Evolutionary conservation across 2,113 vertebrate genomes (phyloP).

Genomic region (Malaclemys terrapin): DNA sequence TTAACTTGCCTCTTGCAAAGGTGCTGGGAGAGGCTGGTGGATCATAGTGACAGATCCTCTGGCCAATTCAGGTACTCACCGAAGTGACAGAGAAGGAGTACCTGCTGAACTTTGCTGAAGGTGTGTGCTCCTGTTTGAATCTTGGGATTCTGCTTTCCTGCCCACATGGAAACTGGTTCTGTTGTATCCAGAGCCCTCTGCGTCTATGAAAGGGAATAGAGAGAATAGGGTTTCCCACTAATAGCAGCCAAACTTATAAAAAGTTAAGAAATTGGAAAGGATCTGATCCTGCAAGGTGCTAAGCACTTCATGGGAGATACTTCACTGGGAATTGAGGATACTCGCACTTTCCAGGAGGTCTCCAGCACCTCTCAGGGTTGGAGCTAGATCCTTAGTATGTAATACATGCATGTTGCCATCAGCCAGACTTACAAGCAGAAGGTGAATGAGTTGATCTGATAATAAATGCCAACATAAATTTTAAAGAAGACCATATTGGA

Average conservation of each 20-base stretch:
- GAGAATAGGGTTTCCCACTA: neutral
- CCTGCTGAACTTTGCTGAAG: accelerated
- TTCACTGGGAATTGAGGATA: neutral
- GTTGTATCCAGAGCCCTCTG: neutral
- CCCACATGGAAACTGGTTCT: neutral
- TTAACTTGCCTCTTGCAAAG: neutral
- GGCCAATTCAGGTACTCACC: neutral
- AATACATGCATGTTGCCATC: neutral
- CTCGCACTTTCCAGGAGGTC: neutral
- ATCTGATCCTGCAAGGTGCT: neutral
- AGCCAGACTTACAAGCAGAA: neutral
- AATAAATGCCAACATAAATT: slow-evolving; percentile 12
- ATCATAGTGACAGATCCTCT: neutral
- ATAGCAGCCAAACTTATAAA: accelerated
- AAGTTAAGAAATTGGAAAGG: neutral
- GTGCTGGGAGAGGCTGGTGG: neutral
- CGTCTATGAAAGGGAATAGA: neutral
- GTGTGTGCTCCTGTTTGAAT: neutral
- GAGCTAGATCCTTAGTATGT: neutral
- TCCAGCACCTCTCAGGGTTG: neutral
- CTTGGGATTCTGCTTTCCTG: neutral
- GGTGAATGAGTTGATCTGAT: slow-evolving; percentile 20
- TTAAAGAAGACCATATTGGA: slow-evolving; percentile 1
- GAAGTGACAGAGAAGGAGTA: neutral
- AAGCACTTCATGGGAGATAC: neutral